Conservation (phyloP, 2,888 invertebrate genomes). For the Oeneis ivallda region DNA sequence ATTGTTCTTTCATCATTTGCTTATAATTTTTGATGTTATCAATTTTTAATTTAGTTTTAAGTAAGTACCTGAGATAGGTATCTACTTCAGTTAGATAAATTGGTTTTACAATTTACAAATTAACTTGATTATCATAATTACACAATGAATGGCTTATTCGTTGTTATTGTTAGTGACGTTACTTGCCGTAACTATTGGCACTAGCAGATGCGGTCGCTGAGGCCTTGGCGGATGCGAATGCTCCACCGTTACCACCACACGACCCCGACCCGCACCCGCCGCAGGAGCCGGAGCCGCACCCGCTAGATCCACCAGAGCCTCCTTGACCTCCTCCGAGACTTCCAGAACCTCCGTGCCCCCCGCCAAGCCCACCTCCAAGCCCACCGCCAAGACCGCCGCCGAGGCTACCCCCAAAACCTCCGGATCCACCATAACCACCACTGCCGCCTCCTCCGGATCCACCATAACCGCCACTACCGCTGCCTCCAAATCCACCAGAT, state of each 20-base stretch:
- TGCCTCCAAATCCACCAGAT: conserved; percentile 35
- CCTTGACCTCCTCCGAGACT: conserved; percentile 32
- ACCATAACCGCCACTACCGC: conserved; percentile 46
- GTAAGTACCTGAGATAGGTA: too few relatives aligned
- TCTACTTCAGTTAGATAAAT: neutral
- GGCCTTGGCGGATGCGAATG: conserved; percentile 59
- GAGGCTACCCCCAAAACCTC: conserved; percentile 34
- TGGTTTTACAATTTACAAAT: neutral
- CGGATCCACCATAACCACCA: conserved; percentile 18
- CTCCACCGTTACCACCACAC: conserved; percentile 50
- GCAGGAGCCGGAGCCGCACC: conserved; percentile 53
- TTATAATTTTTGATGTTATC: too few relatives aligned
- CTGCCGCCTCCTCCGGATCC: conserved; percentile 16
- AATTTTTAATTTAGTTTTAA: neutral
- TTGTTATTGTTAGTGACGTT: neutral
- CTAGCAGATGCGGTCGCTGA: conserved; percentile 58
- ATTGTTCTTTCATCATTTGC: too few relatives aligned
- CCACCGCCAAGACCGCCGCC: conserved; percentile 38
- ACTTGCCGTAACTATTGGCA: conserved; percentile 58
- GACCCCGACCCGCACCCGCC: conserved; percentile 48
- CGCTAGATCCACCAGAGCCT: conserved; percentile 42
- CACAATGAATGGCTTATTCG: neutral
- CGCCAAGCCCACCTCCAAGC: conserved; percentile 22
- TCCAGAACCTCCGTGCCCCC: conserved; percentile 33
- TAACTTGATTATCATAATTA: neutral